phyloP scores from a whole-genome alignment of 2,888 invertebrate genomes.

The Pristionchus entomophagus region DNA sequence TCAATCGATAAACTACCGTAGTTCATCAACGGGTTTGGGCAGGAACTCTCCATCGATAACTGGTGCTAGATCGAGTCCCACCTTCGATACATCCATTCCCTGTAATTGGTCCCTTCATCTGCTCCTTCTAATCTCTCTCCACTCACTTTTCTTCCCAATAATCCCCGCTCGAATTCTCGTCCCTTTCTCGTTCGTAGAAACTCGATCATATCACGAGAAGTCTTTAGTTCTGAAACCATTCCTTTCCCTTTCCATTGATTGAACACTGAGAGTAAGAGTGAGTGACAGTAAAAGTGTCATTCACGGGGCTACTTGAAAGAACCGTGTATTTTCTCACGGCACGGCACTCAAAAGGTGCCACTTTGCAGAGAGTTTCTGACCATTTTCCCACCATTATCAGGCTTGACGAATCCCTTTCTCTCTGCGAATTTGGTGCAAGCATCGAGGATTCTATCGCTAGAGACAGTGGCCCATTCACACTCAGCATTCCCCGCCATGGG shows the following conservation, averaged over 20 bases:
- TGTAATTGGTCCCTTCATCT: constrained; percentile 24
- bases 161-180: constrained; percentile 61
- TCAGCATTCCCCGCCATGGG: constrained; percentile 69
- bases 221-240: constrained; percentile 36
- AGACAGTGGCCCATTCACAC: constrained; percentile 66
- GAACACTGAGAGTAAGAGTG: background rate
- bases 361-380: background rate
- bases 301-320: background rate
- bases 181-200: constrained; percentile 59
- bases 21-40: constrained; percentile 61
- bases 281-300: background rate
- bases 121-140: background rate
- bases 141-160: constrained; percentile 57
- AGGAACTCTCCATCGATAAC: constrained; percentile 65
- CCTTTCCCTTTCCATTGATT: background rate
- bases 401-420: constrained; percentile 56
- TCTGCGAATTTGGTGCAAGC: constrained; percentile 61
- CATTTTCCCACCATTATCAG: constrained; percentile 36
- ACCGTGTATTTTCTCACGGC: background rate
- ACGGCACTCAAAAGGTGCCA: background rate
- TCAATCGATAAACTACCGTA: constrained; percentile 49
- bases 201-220: constrained; percentile 55
- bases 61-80: constrained; percentile 63
- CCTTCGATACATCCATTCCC: constrained; percentile 65
- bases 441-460: constrained; percentile 54